Base-by-base conservation (phyloP, 2,888 invertebrate species). In the Panzeria rudis region DNA sequence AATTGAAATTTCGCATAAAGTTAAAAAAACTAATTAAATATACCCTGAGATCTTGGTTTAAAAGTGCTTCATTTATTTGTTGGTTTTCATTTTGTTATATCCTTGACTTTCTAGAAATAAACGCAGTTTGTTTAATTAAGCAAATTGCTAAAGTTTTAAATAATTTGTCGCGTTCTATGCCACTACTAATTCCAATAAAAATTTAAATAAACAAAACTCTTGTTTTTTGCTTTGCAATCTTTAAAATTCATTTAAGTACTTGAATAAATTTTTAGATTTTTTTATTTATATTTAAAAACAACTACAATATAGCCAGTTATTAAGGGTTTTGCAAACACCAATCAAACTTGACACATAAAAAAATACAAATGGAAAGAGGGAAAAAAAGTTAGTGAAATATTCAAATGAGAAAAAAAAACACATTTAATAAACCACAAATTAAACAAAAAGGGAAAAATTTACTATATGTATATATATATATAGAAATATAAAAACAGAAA, bases 381-480 rank as follows among this genome's bases (percentile, higher is more conserved):
- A 32, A 54, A 25, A 75, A 32, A 73, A 59, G 29, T 25, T n/a
- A 75, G 7, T 61, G 7, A 68, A 69, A 82, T 64, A 76, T 71
- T 71, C 35, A 69, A 75, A 82, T 38, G 47, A 44, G 54, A 41
- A 61, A 44, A 29, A 71, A 35, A 73, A 69, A 35, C 4, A 69
- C 17, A 56, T 76, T 75, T 64, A 82, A 76, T 64, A 82, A 82
- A 82, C 82, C 82, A 82, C 82, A 82, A 82, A 82, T 82, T 82
- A 82, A 82, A 76, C 75, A 82, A 64, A 76, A 71, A 47, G 47
- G 75, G 62, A 56, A 25, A 61, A 52, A 62, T 62, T 68, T 44
- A 61, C 17, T 11, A 13, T n/a, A n/a, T 9, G 35, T 23, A 71
- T 38, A 25, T 29, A 59, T 29, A 50, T 32, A 20, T 23, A 52